phyloP scores from a whole-genome alignment of 1,140 invertebrate species.

The Bombus impatiens region DNA sequence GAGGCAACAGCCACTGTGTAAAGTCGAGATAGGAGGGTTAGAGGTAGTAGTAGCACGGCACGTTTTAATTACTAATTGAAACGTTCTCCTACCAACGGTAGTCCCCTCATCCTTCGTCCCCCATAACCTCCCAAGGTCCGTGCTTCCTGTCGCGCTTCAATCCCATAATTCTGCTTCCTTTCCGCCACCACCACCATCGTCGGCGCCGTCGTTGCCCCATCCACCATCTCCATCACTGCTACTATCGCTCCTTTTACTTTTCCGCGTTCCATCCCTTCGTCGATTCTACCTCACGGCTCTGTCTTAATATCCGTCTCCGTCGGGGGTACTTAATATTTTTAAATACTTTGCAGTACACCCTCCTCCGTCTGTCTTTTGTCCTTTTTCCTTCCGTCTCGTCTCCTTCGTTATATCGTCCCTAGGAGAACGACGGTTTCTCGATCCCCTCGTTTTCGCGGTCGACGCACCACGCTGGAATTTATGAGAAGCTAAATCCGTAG shows the following conservation, averaged over 20 bases:
- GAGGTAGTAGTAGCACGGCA: slow-evolving; percentile 55
- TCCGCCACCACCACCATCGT: slow-evolving; percentile 18
- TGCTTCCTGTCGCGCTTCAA: slow-evolving; percentile 53
- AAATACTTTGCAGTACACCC: slow-evolving; percentile 65
- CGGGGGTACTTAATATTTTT: slow-evolving; percentile 70
- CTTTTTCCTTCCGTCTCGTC: slow-evolving; percentile 27
- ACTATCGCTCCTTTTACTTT: neutral
- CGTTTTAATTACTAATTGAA: slow-evolving; percentile 80
- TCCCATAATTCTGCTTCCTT: slow-evolving; percentile 61
- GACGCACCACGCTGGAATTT: slow-evolving; percentile 52
- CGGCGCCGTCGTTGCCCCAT: slow-evolving; percentile 43
- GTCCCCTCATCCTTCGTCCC: neutral
- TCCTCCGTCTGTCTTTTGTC: slow-evolving; percentile 35
- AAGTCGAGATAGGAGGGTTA: slow-evolving; percentile 27
- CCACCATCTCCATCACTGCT: neutral
- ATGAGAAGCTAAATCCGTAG: slow-evolving; percentile 63
- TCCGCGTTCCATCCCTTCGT: slow-evolving; percentile 18
- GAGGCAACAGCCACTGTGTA: slow-evolving; percentile 60
- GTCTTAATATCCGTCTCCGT: slow-evolving; percentile 63
- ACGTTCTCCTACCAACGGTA: slow-evolving; percentile 61
- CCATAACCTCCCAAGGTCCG: slow-evolving; percentile 8
- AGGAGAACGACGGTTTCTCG: slow-evolving; percentile 37
- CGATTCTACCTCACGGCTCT: slow-evolving; percentile 36
- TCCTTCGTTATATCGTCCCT: slow-evolving; percentile 33
- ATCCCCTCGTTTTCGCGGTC: slow-evolving; percentile 12